Evolutionary conservation across 2,797 vertebrate species (phyloP), one percentile per base, ranked within the genome.

Genomic region (Eutrigla gurnardus): DNA sequence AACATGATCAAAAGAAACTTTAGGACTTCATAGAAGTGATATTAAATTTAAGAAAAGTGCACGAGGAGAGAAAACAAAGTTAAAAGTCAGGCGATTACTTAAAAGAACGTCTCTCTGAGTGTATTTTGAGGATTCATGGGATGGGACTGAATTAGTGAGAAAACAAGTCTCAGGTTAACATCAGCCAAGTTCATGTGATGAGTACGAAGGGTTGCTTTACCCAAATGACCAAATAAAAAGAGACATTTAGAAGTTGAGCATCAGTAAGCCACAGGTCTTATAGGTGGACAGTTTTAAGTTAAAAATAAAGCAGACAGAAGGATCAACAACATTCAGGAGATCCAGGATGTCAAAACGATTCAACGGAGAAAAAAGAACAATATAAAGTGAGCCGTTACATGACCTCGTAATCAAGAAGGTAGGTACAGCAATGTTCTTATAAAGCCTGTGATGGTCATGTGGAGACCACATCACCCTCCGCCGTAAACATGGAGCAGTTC

Each of bases 71-170:
- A 78, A 46, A 3, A 61, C 52, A 77, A 82, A 66, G 70, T 81
- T 79, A 66, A 78, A 82, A 76, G 67, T 77, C 62, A 84, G 64
- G 43, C n/a, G 77, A 70, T 75, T 65, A 73, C 8, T 75, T 81
- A 64, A 76, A 80, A 80, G 47, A 52, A 32, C 59, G 45, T 60
- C 71, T 66, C 15, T 15, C 47, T 62, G 58, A 71, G 35, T 55
- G 53, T 25, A 14, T 78, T 75, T 62, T 18, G 15, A 66, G 50
- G 37, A 25, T 68, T 68, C 42, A 54, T 46, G 46, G 52, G 17
- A 71, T 60, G 55, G 14, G 7, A 17, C 37, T 47, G 47, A 80
- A 61, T 67, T 40, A 63, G 54, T 50, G 13, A 65, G 39, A 25
- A 25, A 25, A 25, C 25, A 25, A 2, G 25, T 66, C 40, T 59